Evolutionary conservation across 2,888 invertebrate species (phyloP).

Genomic region (Taphrorychus bicolor): DNA sequence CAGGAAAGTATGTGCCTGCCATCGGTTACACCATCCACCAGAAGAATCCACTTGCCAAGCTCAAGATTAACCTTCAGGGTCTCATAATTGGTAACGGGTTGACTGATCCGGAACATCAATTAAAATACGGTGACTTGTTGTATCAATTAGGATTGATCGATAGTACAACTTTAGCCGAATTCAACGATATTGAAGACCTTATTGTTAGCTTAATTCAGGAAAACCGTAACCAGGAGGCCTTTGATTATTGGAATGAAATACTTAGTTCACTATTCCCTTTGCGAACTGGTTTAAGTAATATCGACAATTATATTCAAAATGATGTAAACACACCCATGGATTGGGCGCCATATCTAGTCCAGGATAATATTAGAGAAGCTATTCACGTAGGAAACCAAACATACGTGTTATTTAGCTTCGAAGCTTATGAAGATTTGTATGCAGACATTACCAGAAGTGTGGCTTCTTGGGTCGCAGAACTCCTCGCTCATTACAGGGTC

Average conservation of each 20-base stretch:
- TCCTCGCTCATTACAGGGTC: constrained; percentile 71
- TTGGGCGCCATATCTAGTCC: constrained; percentile 16
- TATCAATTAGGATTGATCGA: constrained; percentile 79
- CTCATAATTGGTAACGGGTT: constrained; percentile 81
- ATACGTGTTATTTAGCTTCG: not conserved
- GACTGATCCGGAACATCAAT: constrained; percentile 79
- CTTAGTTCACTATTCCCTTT: constrained; percentile 54
- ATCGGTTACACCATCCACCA: constrained; percentile 75
- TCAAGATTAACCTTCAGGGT: constrained; percentile 75
- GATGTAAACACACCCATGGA: constrained; percentile 11
- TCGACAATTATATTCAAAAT: constrained; percentile 27
- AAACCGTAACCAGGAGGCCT: constrained; percentile 72
- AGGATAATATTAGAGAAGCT: constrained; percentile 30
- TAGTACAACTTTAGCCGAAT: constrained; percentile 66
- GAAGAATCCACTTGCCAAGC: constrained; percentile 65
- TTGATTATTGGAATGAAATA: constrained; percentile 55
- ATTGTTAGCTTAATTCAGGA: constrained; percentile 66
- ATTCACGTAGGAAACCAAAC: constrained; percentile 25
- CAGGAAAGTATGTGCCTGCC: constrained; percentile 80
- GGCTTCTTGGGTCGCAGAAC: constrained; percentile 58
- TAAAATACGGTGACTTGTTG: constrained; percentile 79
- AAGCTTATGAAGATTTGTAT: constrained; percentile 22
- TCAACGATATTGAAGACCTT: constrained; percentile 68
- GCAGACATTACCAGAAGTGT: constrained; percentile 65
- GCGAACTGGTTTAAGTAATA: constrained; percentile 62